These are phyloP conservation scores for Eudyptes chrysolophus DNA, from an alignment of 2,113 vertebrate species.

Conservation along the genomic window DNA sequence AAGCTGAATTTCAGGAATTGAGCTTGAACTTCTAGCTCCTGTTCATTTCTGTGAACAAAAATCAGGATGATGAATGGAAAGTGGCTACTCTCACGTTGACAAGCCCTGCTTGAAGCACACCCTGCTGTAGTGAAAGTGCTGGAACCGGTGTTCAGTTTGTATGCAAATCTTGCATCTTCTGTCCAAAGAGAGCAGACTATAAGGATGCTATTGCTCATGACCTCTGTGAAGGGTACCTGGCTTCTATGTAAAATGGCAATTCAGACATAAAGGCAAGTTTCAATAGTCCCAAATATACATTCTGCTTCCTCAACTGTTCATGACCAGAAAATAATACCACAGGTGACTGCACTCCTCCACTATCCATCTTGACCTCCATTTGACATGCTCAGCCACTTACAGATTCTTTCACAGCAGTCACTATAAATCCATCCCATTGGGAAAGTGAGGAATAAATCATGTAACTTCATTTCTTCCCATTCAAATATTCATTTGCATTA, in stretches of 20 bases:
- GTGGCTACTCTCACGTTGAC: neutral
- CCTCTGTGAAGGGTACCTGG: neutral
- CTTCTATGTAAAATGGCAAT: neutral
- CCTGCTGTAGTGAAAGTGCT: neutral
- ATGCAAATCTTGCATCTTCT: neutral
- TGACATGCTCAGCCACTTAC: neutral
- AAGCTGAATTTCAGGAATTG: neutral
- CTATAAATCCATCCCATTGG: neutral
- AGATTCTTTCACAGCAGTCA: neutral
- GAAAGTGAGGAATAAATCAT: neutral
- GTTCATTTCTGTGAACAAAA: neutral
- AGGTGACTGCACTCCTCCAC: neutral
- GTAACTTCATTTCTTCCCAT: neutral
- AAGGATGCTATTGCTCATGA: neutral
- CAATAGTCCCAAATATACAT: neutral
- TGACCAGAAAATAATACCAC: neutral
- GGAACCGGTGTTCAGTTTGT: neutral
- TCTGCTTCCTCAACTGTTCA: neutral
- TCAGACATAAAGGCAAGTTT: neutral
- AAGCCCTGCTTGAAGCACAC: neutral
- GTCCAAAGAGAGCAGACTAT: neutral
- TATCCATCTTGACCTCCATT: neutral
- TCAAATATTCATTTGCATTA: slow-evolving; percentile 18
- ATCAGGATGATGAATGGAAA: neutral
- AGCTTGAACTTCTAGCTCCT: neutral